Percentiles rank a stretch among this genome's conserved stretches.
phyloP scores from a whole-genome alignment of 2,797 vertebrate species.

The Orestias chungarensis region DNA sequence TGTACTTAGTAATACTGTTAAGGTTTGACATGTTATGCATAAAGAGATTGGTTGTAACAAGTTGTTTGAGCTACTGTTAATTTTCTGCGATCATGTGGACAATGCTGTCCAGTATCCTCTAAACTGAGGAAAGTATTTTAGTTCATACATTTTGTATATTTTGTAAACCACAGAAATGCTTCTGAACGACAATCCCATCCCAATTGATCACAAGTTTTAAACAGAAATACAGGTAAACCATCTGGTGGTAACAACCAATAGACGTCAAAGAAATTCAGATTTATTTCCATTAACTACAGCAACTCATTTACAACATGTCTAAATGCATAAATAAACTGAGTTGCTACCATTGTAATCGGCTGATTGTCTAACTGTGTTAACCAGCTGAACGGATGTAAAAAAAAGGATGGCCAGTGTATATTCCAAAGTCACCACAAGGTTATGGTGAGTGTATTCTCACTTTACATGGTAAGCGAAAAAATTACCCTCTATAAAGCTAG shows the following conservation, averaged over 20 bases:
- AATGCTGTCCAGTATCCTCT: not conserved
- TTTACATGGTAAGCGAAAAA: not conserved
- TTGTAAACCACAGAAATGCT: not conserved
- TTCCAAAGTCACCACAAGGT: not conserved
- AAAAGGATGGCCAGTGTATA: not conserved
- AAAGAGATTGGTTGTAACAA: not conserved
- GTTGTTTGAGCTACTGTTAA: not conserved
- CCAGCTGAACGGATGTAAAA: not conserved
- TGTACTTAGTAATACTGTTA: not conserved
- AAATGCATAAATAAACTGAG: not conserved
- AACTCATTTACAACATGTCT: not conserved
- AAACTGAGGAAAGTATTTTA: not conserved
- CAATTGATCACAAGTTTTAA: not conserved
- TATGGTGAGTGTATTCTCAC: not conserved
- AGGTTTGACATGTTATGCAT: not conserved
- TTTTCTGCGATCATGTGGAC: not conserved
- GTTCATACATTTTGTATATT: not conserved
- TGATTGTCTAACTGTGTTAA: not conserved
- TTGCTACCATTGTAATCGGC: not conserved
- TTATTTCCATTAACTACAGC: not conserved
- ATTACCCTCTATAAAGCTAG: not conserved
- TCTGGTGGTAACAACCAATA: not conserved
- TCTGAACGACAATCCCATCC: not conserved
- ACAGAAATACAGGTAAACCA: not conserved
- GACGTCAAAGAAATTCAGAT: not conserved